Conservation (phyloP, 2,113 vertebrate species). For the Hippolais icterina region DNA sequence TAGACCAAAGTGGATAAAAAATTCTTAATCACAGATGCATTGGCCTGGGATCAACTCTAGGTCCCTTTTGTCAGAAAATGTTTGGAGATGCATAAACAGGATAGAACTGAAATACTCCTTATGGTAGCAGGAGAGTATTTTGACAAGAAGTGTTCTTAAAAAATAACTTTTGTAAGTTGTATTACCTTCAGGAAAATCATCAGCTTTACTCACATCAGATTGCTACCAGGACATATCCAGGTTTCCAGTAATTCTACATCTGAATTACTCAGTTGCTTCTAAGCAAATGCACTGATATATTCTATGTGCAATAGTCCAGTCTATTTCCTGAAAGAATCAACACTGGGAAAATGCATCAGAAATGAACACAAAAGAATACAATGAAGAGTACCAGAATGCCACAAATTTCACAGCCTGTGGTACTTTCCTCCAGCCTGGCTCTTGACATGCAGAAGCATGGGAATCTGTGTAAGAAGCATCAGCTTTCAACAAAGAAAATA, state of each 20-base stretch:
- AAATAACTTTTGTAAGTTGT: neutral
- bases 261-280: neutral
- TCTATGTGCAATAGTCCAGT: neutral
- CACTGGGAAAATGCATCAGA: neutral
- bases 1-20: neutral
- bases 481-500: neutral
- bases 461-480: neutral
- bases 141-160: neutral
- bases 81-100: neutral
- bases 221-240: neutral
- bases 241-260: neutral
- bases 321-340: neutral
- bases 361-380: neutral
- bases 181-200: neutral
- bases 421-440: neutral
- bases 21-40: neutral
- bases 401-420: neutral
- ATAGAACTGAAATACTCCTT: neutral
- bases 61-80: neutral
- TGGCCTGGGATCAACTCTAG: neutral
- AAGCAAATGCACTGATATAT: neutral
- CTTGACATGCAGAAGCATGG: neutral
- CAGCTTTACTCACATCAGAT: neutral
- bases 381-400: neutral
- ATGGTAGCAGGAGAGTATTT: neutral